phyloP scores from a whole-genome alignment of 1,140 invertebrate genomes.

The Pantala flavescens region DNA sequence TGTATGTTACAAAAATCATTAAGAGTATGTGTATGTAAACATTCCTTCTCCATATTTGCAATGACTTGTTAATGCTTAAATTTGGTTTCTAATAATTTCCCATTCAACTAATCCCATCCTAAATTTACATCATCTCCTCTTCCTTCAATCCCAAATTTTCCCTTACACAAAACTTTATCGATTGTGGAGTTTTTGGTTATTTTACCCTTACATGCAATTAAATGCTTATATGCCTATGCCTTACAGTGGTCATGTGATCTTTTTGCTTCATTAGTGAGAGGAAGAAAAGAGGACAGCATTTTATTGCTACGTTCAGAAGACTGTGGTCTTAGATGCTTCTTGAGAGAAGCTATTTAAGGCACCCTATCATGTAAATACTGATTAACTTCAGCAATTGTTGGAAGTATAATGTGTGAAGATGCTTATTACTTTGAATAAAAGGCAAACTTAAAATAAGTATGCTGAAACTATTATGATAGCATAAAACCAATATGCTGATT shows the following conservation, averaged over 20 bases:
- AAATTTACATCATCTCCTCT: background rate
- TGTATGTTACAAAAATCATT: background rate
- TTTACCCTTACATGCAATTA: too few species aligned
- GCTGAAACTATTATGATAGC: background rate
- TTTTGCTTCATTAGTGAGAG: background rate
- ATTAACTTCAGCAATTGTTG: background rate
- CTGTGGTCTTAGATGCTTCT: background rate
- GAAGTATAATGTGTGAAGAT: background rate
- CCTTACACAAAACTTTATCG: background rate
- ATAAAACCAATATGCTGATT: background rate
- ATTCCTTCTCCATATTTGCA: background rate
- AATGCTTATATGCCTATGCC: background rate
- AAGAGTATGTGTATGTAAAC: background rate
- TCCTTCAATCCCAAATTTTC: background rate
- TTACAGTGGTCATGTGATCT: conserved; percentile 1
- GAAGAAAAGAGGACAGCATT: background rate
- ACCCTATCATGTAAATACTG: background rate
- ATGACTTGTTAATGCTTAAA: background rate
- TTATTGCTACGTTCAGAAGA: background rate
- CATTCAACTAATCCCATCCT: background rate
- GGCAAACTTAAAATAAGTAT: background rate
- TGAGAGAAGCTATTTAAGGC: background rate
- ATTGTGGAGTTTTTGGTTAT: background rate
- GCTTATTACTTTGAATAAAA: background rate
- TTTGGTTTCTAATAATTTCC: background rate